Evolutionary conservation across 2,797 vertebrate species (phyloP).

Genomic region (Cuniculus paca): DNA sequence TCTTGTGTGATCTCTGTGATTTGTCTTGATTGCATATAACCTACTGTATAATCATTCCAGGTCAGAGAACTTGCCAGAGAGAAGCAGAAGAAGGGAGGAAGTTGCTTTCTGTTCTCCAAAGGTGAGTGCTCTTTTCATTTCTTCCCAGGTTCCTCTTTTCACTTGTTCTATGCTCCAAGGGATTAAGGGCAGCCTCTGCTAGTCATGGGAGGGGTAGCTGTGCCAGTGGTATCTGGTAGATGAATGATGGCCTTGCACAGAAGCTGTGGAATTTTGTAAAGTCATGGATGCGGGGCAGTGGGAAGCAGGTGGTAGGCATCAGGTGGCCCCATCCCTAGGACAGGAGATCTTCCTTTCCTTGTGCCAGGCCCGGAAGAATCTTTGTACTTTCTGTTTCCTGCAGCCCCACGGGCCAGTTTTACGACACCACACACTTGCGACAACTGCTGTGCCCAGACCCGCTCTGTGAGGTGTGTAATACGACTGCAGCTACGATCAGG

Average conservation of each 20-base stretch:
- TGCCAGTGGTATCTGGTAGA: neutral
- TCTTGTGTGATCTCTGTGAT: neutral
- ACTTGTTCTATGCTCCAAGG: neutral
- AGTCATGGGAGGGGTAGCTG: too few species aligned
- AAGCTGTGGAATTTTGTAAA: neutral
- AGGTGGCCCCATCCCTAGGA: neutral
- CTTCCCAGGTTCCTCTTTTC: neutral
- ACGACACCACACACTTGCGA: neutral
- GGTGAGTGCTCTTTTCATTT: neutral
- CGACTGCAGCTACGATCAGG: neutral
- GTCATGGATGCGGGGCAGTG: neutral
- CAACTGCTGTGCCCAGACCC: constrained; percentile 38
- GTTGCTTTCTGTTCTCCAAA: constrained; percentile 20
- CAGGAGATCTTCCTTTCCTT: neutral
- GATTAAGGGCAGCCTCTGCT: neutral
- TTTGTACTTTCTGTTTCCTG: constrained; percentile 26
- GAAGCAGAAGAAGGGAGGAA: neutral
- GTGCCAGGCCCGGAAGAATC: neutral
- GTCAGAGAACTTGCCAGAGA: neutral
- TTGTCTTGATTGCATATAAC: neutral
- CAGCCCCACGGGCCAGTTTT: neutral
- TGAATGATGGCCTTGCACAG: neutral
- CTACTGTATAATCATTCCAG: constrained; percentile 10
- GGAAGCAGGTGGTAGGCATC: neutral
- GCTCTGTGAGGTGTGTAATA: constrained; percentile 55